These are phyloP conservation scores for Panopea generosa DNA, from an alignment of 2,888 invertebrate species.

Conservation along the genomic window DNA sequence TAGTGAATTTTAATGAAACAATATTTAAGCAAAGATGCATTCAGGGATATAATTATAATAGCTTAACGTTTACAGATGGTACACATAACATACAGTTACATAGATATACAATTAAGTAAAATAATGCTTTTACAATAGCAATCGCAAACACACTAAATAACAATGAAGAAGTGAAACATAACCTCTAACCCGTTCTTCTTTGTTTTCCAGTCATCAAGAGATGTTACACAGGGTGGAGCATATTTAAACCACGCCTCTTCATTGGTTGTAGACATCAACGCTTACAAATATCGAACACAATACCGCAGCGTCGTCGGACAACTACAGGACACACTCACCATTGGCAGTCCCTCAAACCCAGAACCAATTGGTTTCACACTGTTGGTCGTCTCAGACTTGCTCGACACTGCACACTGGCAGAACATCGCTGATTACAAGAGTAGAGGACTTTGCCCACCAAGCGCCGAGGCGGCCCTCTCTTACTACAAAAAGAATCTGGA, in stretches of 20 bases:
- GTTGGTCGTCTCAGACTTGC: slow-evolving; percentile 51
- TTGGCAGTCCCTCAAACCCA: slow-evolving; percentile 50
- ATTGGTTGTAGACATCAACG: slow-evolving; percentile 51
- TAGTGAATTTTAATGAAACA: no score
- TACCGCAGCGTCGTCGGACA: slow-evolving; percentile 49
- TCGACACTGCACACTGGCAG: slow-evolving; percentile 56
- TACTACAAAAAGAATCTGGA: slow-evolving; percentile 44
- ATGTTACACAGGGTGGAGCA: slow-evolving; percentile 54
- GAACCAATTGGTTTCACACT: slow-evolving; percentile 53
- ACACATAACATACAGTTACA: no score
- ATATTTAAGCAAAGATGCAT: no score
- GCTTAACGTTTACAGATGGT: no score
- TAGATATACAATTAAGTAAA: no score
- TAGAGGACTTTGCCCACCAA: slow-evolving; percentile 58
- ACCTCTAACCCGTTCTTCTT: no score
- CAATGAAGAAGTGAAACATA: no score
- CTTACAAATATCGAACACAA: slow-evolving; percentile 50
- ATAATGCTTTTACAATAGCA: no score
- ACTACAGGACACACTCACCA: slow-evolving; percentile 45
- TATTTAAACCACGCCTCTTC: slow-evolving; percentile 59
- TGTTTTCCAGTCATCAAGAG: slow-evolving; percentile 55
- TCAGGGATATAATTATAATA: no score
- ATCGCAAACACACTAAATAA: no score
- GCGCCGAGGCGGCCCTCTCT: slow-evolving; percentile 49
- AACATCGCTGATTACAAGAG: slow-evolving; percentile 49